Evolutionary conservation across 2,888 invertebrate genomes (phyloP), one percentile per base, ranked within the genome.

Genomic region (Agrotis ipsilon): DNA sequence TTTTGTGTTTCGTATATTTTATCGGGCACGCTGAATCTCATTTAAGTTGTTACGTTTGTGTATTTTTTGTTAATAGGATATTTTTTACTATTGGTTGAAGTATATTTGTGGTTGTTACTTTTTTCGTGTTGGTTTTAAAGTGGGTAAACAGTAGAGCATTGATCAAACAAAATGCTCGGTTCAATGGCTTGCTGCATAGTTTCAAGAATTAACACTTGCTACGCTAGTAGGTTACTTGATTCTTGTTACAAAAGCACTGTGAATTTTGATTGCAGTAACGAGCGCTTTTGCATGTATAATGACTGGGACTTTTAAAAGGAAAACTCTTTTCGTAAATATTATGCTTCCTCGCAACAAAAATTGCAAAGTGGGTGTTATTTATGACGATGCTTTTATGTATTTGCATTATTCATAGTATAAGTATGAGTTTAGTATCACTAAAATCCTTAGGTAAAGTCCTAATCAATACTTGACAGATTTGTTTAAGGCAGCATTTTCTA

Each of bases 151-250:
- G 52, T 45, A 49, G 63, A 75, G 67, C 75, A 79, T 78, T 82
- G 74, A 82, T 72, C 81, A 85, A 82, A 80, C 80, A 87, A 87
- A 86, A 83, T 52, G 61, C 32, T 65, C 45, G 61, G 67, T 67
- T 82, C 84, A 82, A 85, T 83, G 81, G 51, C 83, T 77, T 86
- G 89, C 88, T 88, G 89, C 87, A 82, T 84, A 80, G 76, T 92
- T 92, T 89, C 76, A 64, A 84, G 91, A 91, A 92, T 87, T 86
- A 86, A 79, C 85, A 86, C 84, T 75, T 62, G 54, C 74, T 39
- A 59, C 54, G 71, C 19, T 72, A 70, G 69, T 71, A 68, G 65
- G 69, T 67, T 72, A 62, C 70, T 68, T 52, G 62, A 72, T 79
- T 77, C 75, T 81, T 59, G 71, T 72, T 75, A 68, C 55, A 67